phyloP scores from a whole-genome alignment of 2,113 vertebrate species.

The Andinoacara biseriatus region DNA sequence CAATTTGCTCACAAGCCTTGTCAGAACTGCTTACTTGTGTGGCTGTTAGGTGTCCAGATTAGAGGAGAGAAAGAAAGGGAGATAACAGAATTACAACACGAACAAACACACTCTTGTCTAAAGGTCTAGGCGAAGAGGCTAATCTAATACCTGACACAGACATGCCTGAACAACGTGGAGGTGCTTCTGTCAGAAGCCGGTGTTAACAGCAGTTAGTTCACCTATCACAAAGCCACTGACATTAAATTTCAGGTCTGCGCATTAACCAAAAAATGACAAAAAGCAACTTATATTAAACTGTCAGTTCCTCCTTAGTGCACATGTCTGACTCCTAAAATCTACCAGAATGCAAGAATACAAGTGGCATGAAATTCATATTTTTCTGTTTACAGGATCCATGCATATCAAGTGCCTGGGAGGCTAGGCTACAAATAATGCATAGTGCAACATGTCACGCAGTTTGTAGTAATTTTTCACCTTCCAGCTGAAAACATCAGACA shows the following conservation, averaged over 20 bases:
- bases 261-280: neutral
- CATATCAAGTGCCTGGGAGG: conserved; percentile 9
- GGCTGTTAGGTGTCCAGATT: conserved; percentile 71
- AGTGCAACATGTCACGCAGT: conserved; percentile 18
- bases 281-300: neutral
- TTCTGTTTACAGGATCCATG: neutral
- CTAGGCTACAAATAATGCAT: conserved; percentile 15
- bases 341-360: neutral
- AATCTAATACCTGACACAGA: conserved; percentile 69
- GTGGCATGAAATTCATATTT: neutral
- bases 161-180: conserved; percentile 28
- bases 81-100: conserved; percentile 65
- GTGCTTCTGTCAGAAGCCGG: conserved; percentile 43
- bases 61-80: conserved; percentile 52
- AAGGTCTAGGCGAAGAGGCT: conserved; percentile 50
- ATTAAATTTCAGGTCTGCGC: neutral
- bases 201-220: conserved; percentile 46
- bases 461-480: conserved; percentile 58
- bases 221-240: neutral
- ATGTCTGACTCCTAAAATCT: neutral
- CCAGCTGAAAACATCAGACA: conserved; percentile 46
- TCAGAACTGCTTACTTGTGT: conserved; percentile 72
- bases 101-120: conserved; percentile 72
- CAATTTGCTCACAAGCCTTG: conserved; percentile 72
- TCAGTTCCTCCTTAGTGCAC: neutral